Base-by-base conservation (phyloP, 1,140 invertebrate genomes). In the Chlorops oryzae region DNA sequence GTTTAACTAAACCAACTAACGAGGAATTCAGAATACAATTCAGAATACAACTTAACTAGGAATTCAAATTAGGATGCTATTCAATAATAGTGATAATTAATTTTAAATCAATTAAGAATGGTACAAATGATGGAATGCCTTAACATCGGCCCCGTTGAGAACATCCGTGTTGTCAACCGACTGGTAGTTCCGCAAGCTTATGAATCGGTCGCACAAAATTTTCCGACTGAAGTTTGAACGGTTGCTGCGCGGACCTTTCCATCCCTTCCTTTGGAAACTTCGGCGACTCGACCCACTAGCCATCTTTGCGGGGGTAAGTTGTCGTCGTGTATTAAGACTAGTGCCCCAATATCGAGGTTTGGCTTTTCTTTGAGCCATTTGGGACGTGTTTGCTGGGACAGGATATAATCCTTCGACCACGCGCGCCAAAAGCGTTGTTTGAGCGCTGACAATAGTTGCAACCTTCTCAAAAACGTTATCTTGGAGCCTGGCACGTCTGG, bases 231-330 rank as follows among this genome's bases (percentile, higher is more conserved):
- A 24, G 56, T 65, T 57, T 62, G 58, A 1, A 75, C 40, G 51
- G 50, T 65, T 12, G 62, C 68, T 3, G 65, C 60, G 34, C 74
- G 34, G 3, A 71, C 63, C 7, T 65, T 21, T 6, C 63, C 62
- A 48, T 74, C 72, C 2, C 25, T 12, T 13, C 68, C 68, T 2
- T 60, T 61, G 50, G 65, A 59, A 17, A 66, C 60, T 13, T 63
- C 52, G n/a, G 61, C n/a, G 3, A 74, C 59, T 6, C 65, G 45
- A 17, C 59, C 73, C 23, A 74, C 21, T 5, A 38, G 10, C 72
- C 73, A 75, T 48, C 65, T n/a, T n/a, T n/a, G n/a, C n/a, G n/a
- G n/a, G n/a, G 60, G 64, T 12, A 62, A 13, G 18, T 56, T 55
- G 9, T 70, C 62, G 22, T 60, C 48, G 39, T 65, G 63, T 3